phyloP scores from a whole-genome alignment of 1,140 invertebrate species.

The Diorhabda carinulata region DNA sequence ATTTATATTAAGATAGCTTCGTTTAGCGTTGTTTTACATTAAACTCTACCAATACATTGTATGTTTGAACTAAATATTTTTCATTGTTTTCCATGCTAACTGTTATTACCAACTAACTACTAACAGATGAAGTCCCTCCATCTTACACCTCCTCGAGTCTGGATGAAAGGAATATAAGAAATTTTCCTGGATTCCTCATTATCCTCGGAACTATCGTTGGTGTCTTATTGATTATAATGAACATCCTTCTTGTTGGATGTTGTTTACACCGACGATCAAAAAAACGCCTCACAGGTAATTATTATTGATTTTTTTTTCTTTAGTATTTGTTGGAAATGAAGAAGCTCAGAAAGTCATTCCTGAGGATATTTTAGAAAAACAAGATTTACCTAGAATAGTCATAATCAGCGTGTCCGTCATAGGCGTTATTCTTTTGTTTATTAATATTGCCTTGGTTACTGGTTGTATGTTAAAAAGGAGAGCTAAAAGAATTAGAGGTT shows the following conservation, averaged over 20 bases:
- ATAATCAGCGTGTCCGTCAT: constrained; percentile 78
- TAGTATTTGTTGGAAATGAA: constrained; percentile 49
- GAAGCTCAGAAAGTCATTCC: constrained; percentile 55
- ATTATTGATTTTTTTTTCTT: constrained; percentile 50
- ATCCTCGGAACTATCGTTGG: constrained; percentile 70
- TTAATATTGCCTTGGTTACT: constrained; percentile 78
- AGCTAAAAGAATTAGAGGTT: constrained; percentile 63
- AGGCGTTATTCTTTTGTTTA: constrained; percentile 70
- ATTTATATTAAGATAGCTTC: too few species aligned
- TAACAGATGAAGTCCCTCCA: constrained; percentile 49
- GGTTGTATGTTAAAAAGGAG: constrained; percentile 78
- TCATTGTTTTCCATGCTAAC: constrained; percentile 16
- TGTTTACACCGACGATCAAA: constrained; percentile 75
- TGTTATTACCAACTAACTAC: constrained; percentile 24
- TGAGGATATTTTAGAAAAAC: constrained; percentile 61
- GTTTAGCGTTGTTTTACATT: too few species aligned
- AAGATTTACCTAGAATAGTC: constrained; percentile 70
- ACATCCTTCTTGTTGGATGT: constrained; percentile 82
- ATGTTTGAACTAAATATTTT: too few species aligned
- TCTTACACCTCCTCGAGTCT: constrained; percentile 48
- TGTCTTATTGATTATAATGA: constrained; percentile 68
- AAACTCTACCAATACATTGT: too few species aligned
- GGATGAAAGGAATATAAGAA: constrained; percentile 45
- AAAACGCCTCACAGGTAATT: constrained; percentile 64
- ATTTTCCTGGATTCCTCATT: constrained; percentile 63